Evolutionary conservation across 2,888 invertebrate genomes (phyloP), one percentile per base, ranked within the genome.

Genomic region (Xanthorhoe spadicearia): DNA sequence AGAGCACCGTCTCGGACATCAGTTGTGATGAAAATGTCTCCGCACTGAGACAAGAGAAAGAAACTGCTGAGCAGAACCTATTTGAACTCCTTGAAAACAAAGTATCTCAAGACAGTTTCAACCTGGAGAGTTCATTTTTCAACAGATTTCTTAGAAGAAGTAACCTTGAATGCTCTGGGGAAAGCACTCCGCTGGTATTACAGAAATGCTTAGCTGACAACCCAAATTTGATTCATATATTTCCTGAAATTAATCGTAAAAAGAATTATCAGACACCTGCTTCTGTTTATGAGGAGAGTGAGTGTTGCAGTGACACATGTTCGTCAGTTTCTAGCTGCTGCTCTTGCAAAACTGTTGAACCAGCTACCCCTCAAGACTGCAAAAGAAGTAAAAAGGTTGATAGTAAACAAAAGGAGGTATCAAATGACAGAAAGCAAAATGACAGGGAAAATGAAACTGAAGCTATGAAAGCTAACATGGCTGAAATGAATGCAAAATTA

Each of bases 11-110:
- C 35, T 90, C 92, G 2, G 88, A 93, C 58, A 71, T 78, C 1
- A 92, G 91, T 67, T 86, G 82, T 80, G 85, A 90, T 77, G 88
- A 88, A 54, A 82, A 82, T 46, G 71, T 82, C 35, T 70, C 49
- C 69, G 89, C 77, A 80, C 70, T 85, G 2, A 78, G 74, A 15
- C 82, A 84, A 18, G 90, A 90, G 28, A 90, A 85, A 77, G 94
- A 95, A 84, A 74, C 86, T 1, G 95, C 95, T 38, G 96, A 97
- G 79, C 93, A 97, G 70, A 94, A 95, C 68, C 94, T 97, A 79
- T 97, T 97, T 87, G 97, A 97, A 79, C 83, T 96, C 6, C 86
- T 97, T 43, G 97, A 97, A 86, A 94, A 95, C 76, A 96, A 96
- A 83, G 96, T 96, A 5, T 92, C 95, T 54, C 93, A 94, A 81